Base-by-base conservation (phyloP, 2,888 invertebrate species). In the Drosophila fulvimacula region DNA sequence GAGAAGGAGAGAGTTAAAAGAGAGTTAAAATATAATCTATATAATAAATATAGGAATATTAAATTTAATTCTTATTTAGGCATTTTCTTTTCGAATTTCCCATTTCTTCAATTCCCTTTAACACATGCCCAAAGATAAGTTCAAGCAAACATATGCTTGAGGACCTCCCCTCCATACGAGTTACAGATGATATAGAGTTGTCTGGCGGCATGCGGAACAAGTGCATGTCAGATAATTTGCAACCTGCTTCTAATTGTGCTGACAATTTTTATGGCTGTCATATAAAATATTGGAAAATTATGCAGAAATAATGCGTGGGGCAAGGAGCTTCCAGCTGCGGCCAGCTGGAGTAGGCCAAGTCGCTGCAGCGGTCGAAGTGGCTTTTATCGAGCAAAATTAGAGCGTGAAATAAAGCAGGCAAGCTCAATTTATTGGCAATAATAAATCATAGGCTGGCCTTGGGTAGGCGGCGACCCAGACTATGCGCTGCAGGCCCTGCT, bases 301-400 rank as follows among this genome's bases (percentile, higher is more conserved):
- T 84, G 88, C 83, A 70, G 88, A 79, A 73, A 78, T 88, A 82
- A 84, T 83, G 73, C 56, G 69, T 68, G 53, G 58, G 73, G 68
- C 36, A 27, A 17, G 36, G 49, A 46, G 44, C 53, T 76, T 86
- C 87, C 83, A 83, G 79, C 83, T 83, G 88, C 85, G 73, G 56
- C 62, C 76, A 79, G 32, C 30, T 5, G 11, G 41, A 41, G 42
- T 21, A 34, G 32, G 30, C 39, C 46, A 6, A 59, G 66, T 63
- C 44, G 64, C 69, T 71, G 61, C 73, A 75, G n/a, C 17, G 19
- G 10, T 34, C 46, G 48, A 6, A 60, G 65, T 62, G 36, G 64
- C 70, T 73, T 87, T 83, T 83, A 83, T 83, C 83, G 75, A 72
- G 67, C 63, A 70, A 87, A 88, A 88, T 83, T 83, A 83, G 88